Percentiles rank a stretch among this genome's conserved stretches.
Conservation (phyloP, 2,113 vertebrate genomes). For the Otus sunia region DNA sequence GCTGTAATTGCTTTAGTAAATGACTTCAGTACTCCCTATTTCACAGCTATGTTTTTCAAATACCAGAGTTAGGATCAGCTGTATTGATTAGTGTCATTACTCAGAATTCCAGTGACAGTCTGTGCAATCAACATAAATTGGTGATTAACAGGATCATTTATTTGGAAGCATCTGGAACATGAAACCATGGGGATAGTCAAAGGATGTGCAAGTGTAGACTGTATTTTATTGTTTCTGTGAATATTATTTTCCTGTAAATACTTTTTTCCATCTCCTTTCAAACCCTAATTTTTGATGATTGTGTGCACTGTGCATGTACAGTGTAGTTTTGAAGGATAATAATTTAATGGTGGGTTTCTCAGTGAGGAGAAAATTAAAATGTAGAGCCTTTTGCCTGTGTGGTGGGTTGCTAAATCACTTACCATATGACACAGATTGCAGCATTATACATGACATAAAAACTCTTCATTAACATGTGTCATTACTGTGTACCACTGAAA, state of each 20-base stretch:
- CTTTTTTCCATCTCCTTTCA: not conserved
- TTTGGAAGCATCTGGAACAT: constrained; percentile 20
- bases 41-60: not conserved
- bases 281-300: not conserved
- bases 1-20: not conserved
- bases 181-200: not conserved
- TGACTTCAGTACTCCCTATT: not conserved
- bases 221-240: not conserved
- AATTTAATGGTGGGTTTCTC: constrained; percentile 59
- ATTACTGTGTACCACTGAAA: constrained; percentile 3
- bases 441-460: constrained; percentile 39
- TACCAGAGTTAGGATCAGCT: not conserved
- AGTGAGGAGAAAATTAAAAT: constrained; percentile 59
- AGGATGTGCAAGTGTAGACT: not conserved
- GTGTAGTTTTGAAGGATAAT: constrained; percentile 40
- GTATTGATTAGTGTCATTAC: constrained; percentile 29
- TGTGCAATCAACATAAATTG: constrained; percentile 37
- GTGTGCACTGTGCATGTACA: not conserved
- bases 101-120: not conserved
- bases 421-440: constrained; percentile 26
- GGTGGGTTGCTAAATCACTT: constrained; percentile 32
- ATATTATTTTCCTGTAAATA: constrained; percentile 9
- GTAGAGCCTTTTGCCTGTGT: constrained; percentile 43
- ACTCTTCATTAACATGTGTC: constrained; percentile 29
- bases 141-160: constrained; percentile 31